Conservation (phyloP, 2,797 vertebrate species). For the Meda fulgida region DNA sequence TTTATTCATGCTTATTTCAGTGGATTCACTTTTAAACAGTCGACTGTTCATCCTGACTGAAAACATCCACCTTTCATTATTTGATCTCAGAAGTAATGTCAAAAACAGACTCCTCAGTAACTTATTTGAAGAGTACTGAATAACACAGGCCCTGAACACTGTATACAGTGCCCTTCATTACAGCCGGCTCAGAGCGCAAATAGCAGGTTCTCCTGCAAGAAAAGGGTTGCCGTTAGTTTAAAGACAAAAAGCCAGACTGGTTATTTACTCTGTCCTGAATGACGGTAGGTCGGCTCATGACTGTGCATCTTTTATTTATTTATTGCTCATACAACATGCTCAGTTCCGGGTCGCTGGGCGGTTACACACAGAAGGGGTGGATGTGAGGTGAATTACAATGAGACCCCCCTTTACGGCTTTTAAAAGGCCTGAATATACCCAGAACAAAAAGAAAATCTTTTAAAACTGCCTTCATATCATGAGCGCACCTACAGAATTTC, state of each 20-base stretch:
- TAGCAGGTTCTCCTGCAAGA: slow-evolving; percentile 53
- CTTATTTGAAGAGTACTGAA: not conserved
- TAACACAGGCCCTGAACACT: not conserved
- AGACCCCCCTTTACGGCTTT: not conserved
- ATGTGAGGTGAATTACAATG: slow-evolving; percentile 28
- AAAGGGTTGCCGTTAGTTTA: slow-evolving; percentile 47
- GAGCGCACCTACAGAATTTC: not conserved
- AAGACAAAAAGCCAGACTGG: slow-evolving; percentile 56
- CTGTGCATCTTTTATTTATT: slow-evolving; percentile 41
- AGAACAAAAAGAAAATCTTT: not conserved
- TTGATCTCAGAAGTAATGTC: not conserved
- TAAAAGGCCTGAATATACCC: not conserved
- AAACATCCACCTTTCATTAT: slow-evolving; percentile 1
- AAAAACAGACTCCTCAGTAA: slow-evolving; percentile 7
- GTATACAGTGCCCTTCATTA: slow-evolving; percentile 51
- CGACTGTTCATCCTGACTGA: not conserved
- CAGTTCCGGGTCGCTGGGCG: not conserved
- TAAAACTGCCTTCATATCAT: not conserved
- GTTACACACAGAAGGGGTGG: not conserved
- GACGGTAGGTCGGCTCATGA: slow-evolving; percentile 19
- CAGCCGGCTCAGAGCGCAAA: slow-evolving; percentile 47
- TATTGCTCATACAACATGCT: slow-evolving; percentile 12
- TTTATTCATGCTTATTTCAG: not conserved
- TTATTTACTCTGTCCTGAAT: slow-evolving; percentile 53
- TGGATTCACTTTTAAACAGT: not conserved